Evolutionary conservation across 2,888 invertebrate species (phyloP).

Genomic region (Drosophila testacea): DNA sequence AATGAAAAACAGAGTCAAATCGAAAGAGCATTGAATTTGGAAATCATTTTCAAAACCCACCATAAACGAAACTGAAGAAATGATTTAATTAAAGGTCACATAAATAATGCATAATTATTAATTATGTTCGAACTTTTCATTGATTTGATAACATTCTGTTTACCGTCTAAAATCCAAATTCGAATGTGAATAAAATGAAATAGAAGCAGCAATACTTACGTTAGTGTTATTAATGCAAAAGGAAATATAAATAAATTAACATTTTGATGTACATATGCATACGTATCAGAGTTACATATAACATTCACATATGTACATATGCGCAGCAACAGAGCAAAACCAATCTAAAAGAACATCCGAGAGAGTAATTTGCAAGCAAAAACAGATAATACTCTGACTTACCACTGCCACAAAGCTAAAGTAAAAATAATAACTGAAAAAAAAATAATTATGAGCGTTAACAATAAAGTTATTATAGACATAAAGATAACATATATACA

Average conservation of each 20-base stretch:
- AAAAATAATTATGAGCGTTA: constrained; percentile 30
- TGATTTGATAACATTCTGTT: constrained; percentile 12
- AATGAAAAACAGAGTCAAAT: constrained; percentile 15
- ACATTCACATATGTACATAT: constrained; percentile 36
- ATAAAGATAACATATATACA: constrained; percentile 41
- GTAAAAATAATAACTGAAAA: constrained; percentile 41
- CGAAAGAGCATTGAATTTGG: constrained; percentile 54
- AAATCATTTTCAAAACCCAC: constrained; percentile 72
- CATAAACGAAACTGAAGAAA: constrained; percentile 37
- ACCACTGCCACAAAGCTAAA: constrained; percentile 81
- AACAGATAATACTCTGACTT: constrained; percentile 77
- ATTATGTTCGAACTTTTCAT: constrained; percentile 20
- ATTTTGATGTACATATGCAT: constrained; percentile 56
- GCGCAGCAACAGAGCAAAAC: constrained; percentile 43
- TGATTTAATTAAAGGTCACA: constrained; percentile 16
- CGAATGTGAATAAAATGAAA: constrained; percentile 16
- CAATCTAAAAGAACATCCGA: constrained; percentile 32
- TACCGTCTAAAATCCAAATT: constrained; percentile 38
- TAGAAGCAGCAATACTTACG: constrained; percentile 55
- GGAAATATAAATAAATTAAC: constrained; percentile 23
- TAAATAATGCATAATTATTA: too few relatives aligned
- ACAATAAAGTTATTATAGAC: constrained; percentile 61
- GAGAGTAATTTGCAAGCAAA: constrained; percentile 17
- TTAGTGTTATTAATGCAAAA: constrained; percentile 28
- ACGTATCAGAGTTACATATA: constrained; percentile 35